Conservation (phyloP, 2,888 invertebrate species). For the Caenorhabditis afra region DNA sequence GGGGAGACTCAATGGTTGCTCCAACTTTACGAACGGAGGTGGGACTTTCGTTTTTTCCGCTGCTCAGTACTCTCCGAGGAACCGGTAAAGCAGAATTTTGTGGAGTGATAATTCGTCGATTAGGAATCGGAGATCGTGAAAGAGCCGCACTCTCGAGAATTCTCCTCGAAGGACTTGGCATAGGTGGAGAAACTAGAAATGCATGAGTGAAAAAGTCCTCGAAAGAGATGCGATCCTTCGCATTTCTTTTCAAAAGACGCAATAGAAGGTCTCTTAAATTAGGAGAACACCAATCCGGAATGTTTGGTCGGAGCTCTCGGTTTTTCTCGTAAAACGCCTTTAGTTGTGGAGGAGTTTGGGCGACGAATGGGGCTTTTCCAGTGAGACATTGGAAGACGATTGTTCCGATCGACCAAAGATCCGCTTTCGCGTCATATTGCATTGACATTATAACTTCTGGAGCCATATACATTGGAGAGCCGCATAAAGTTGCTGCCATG, state of each 20-base stretch:
- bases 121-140: conserved; percentile 56
- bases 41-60: conserved; percentile 33
- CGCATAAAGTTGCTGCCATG: conserved; percentile 99
- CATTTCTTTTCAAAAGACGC: conserved; percentile 89
- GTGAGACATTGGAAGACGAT: conserved; percentile 98
- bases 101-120: conserved; percentile 42
- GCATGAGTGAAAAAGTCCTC: conserved; percentile 94
- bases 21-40: conserved; percentile 29
- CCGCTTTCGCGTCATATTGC: conserved; percentile 98
- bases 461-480: conserved; percentile 99
- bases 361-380: conserved; percentile 96
- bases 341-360: conserved; percentile 96
- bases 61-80: conserved; percentile 40
- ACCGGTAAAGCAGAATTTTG: conserved; percentile 61
- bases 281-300: conserved; percentile 93
- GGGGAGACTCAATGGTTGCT: conserved; percentile 55
- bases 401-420: conserved; percentile 98
- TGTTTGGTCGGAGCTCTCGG: conserved; percentile 83
- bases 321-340: conserved; percentile 98
- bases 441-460: conserved; percentile 92
- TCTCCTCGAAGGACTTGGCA: conserved; percentile 70
- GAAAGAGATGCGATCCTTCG: conserved; percentile 95
- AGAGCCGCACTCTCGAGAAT: conserved; percentile 67
- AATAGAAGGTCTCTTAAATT: conserved; percentile 90
- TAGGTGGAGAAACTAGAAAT: conserved; percentile 84